phyloP scores from a whole-genome alignment of 2,888 invertebrate species.

The Pseudanteris insignis region DNA sequence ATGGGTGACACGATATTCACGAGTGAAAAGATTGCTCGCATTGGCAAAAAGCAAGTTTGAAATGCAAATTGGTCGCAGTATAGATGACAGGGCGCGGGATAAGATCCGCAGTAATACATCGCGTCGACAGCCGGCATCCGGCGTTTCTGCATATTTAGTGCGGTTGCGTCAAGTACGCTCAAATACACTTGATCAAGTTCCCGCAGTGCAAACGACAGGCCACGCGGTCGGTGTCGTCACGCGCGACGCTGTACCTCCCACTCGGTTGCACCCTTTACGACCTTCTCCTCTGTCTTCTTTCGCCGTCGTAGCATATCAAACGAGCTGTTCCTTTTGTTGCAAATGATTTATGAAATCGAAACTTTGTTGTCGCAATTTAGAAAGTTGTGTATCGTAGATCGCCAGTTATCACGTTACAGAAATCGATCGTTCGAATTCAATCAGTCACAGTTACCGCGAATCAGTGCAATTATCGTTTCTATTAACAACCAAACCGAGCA shows the following conservation, averaged over 20 bases:
- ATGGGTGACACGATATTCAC: slow-evolving; percentile 16
- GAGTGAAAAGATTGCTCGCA: slow-evolving; percentile 22
- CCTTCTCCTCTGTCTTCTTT: slow-evolving; percentile 17
- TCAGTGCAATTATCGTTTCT: too few species aligned
- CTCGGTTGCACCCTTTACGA: slow-evolving; percentile 1
- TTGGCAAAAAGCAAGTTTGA: slow-evolving; percentile 48
- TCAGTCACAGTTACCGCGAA: too few species aligned
- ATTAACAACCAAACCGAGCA: too few species aligned
- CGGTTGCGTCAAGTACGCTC: slow-evolving; percentile 56
- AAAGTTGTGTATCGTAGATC: neutral
- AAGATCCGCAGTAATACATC: slow-evolving; percentile 65
- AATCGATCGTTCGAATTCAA: too few species aligned
- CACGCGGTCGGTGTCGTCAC: slow-evolving; percentile 39
- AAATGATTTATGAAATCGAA: slow-evolving; percentile 18
- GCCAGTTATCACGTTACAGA: too few species aligned
- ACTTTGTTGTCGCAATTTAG: slow-evolving; percentile 1
- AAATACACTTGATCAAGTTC: slow-evolving; percentile 58
- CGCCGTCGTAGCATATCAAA: slow-evolving; percentile 18
- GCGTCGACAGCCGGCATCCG: slow-evolving; percentile 63
- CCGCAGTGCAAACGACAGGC: slow-evolving; percentile 43
- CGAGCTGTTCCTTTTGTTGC: slow-evolving; percentile 9
- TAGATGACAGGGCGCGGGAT: slow-evolving; percentile 57
- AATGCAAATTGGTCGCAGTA: slow-evolving; percentile 58
- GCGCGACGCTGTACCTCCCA: slow-evolving; percentile 23
- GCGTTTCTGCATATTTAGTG: slow-evolving; percentile 63